These are phyloP conservation scores for Huso huso DNA, from an alignment of 2,797 vertebrate genomes.

Conservation along the genomic window DNA sequence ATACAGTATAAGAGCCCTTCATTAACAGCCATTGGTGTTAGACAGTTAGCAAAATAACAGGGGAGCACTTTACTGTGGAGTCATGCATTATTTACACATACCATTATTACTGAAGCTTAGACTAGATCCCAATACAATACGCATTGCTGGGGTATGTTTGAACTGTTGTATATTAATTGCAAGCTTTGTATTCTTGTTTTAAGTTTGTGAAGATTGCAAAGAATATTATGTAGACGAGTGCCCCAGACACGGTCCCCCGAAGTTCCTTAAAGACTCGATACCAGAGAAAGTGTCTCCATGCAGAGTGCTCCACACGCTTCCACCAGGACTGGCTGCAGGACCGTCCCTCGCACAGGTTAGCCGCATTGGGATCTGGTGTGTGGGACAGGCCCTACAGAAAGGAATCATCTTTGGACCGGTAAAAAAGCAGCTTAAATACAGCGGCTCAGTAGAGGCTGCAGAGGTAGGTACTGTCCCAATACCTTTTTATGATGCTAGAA, in stretches of 20 bases:
- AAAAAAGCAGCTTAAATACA: conserved; percentile 21
- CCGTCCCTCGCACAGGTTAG: conserved; percentile 40
- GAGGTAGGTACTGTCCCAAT: conserved; percentile 18
- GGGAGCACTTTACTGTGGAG: too few relatives aligned
- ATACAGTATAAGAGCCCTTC: too few relatives aligned
- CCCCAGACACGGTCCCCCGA: conserved; percentile 16
- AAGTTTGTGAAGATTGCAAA: conserved; percentile 23
- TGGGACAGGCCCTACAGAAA: conserved; percentile 41
- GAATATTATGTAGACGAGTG: conserved; percentile 10
- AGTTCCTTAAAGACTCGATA: conserved; percentile 12
- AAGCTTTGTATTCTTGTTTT: background rate
- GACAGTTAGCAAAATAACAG: too few relatives aligned
- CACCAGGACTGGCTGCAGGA: conserved; percentile 50
- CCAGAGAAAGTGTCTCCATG: conserved; percentile 12
- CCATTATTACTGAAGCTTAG: background rate
- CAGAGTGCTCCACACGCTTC: conserved; percentile 36
- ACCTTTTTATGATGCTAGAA: too few relatives aligned
- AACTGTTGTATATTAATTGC: too few relatives aligned
- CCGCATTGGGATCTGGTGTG: conserved; percentile 54
- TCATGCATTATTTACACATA: too few relatives aligned
- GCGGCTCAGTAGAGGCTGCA: conserved; percentile 2
- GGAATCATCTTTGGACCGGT: conserved; percentile 40
- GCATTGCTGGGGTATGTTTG: background rate
- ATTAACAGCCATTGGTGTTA: too few relatives aligned
- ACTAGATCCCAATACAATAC: background rate